These are phyloP conservation scores for Megaceryle maxima DNA, from an alignment of 2,113 vertebrate genomes.

Conservation along the genomic window DNA sequence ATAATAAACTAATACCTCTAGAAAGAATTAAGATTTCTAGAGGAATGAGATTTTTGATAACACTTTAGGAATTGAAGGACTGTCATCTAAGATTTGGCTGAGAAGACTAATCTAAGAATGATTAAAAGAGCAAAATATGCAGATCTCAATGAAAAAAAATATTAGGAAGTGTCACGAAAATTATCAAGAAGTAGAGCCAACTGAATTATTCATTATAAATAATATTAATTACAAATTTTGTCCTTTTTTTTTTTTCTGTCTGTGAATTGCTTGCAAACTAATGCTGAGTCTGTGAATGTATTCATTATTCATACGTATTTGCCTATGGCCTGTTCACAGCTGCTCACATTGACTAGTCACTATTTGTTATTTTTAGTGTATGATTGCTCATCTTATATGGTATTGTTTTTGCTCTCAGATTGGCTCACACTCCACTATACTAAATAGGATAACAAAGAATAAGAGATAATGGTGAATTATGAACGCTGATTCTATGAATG, in stretches of 20 bases:
- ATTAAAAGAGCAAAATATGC: not conserved
- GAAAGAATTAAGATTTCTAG: not conserved
- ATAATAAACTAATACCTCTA: not conserved
- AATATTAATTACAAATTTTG: constrained; percentile 35
- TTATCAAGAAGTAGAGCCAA: not conserved
- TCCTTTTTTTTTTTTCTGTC: not conserved
- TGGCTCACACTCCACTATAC: not conserved
- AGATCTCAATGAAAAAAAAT: not conserved
- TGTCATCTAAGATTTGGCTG: not conserved
- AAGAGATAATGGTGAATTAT: constrained; percentile 30
- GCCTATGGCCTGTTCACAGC: constrained; percentile 24
- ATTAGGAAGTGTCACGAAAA: not conserved
- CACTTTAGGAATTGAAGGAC: not conserved
- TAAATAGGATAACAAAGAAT: constrained; percentile 11
- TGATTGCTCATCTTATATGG: constrained; percentile 22
- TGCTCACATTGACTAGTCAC: constrained; percentile 40
- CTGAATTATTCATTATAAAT: constrained; percentile 33
- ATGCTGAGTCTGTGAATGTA: not conserved
- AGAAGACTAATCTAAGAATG: not conserved
- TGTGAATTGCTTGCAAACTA: constrained; percentile 55
- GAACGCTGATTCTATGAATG: not conserved
- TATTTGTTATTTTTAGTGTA: constrained; percentile 40
- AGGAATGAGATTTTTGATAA: not conserved
- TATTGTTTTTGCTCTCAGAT: constrained; percentile 13
- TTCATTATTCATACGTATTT: not conserved